Percentiles rank a stretch among this genome's conserved stretches.
These are phyloP conservation scores for Aphelenchoides fujianensis DNA, from an alignment of 1,140 invertebrate species.

Conservation along the genomic window DNA sequence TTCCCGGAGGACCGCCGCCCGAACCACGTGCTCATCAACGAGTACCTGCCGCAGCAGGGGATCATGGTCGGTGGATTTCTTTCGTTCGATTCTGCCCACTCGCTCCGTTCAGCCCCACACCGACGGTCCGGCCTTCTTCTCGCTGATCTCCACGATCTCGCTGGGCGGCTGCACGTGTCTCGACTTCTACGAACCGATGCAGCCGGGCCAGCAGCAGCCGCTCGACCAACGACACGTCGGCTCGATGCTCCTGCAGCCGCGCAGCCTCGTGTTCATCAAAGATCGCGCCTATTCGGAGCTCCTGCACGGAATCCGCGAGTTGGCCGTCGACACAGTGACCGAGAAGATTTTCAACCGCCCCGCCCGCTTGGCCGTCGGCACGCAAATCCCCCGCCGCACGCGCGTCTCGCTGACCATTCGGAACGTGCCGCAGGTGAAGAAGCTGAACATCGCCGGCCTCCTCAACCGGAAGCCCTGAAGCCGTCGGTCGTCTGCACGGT, in stretches of 20 bases:
- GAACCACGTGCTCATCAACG: constrained; percentile 94
- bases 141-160: constrained; percentile 85
- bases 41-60: constrained; percentile 86
- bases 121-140: constrained; percentile 88
- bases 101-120: constrained; percentile 76
- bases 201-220: neutral
- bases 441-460: neutral
- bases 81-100: constrained; percentile 32
- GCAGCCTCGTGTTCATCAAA: constrained; percentile 81
- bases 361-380: constrained; percentile 65
- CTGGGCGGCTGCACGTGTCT: constrained; percentile 83
- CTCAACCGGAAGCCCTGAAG: too few relatives aligned
- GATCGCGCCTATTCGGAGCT: constrained; percentile 81
- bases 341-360: constrained; percentile 71
- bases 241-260: constrained; percentile 76
- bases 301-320: constrained; percentile 83
- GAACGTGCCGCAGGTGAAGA: constrained; percentile 78
- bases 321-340: constrained; percentile 71
- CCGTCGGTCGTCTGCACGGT: too few relatives aligned
- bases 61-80: constrained; percentile 77
- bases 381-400: constrained; percentile 69
- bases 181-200: constrained; percentile 72
- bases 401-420: constrained; percentile 87
- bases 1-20: constrained; percentile 73
- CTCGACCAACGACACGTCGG: constrained; percentile 63